Conservation (phyloP, 35 echinoderm and acorn worm genomes). For the Apostichopus japonicus region DNA sequence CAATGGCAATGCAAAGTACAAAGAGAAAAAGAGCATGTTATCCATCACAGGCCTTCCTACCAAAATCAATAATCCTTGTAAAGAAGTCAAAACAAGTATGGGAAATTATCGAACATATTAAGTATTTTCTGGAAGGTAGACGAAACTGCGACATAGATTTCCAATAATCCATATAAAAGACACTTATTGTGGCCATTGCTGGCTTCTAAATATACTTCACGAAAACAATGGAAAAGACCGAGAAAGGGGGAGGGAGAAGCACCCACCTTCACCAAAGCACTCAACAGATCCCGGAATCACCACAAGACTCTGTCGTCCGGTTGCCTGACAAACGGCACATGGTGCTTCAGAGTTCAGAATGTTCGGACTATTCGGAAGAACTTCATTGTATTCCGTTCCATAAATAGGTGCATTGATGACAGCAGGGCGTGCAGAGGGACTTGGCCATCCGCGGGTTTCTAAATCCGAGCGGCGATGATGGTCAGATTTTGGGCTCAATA, state of each 20-base stretch:
- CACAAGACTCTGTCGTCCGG: neutral
- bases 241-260: neutral
- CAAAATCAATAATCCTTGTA: too few relatives aligned
- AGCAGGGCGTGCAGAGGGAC: neutral
- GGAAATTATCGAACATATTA: too few relatives aligned
- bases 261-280: neutral
- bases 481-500: neutral
- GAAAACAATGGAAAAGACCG: too few relatives aligned
- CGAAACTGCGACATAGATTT: too few relatives aligned
- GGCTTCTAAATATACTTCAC: too few relatives aligned
- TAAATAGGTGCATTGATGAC: neutral
- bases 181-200: too few relatives aligned
- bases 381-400: neutral
- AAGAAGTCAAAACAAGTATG: too few relatives aligned
- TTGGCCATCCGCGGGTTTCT: neutral
- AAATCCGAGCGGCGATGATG: neutral
- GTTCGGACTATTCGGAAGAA: neutral
- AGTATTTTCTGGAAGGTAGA: too few relatives aligned
- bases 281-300: neutral
- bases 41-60: too few relatives aligned
- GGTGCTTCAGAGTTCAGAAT: slow-evolving; percentile 15
- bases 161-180: too few relatives aligned
- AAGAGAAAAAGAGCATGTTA: too few relatives aligned
- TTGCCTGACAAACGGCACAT: slow-evolving; percentile 22
- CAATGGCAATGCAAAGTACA: too few relatives aligned